These are phyloP conservation scores for Setipinna tenuifilis DNA, from an alignment of 2,797 vertebrate genomes.

Conservation along the genomic window DNA sequence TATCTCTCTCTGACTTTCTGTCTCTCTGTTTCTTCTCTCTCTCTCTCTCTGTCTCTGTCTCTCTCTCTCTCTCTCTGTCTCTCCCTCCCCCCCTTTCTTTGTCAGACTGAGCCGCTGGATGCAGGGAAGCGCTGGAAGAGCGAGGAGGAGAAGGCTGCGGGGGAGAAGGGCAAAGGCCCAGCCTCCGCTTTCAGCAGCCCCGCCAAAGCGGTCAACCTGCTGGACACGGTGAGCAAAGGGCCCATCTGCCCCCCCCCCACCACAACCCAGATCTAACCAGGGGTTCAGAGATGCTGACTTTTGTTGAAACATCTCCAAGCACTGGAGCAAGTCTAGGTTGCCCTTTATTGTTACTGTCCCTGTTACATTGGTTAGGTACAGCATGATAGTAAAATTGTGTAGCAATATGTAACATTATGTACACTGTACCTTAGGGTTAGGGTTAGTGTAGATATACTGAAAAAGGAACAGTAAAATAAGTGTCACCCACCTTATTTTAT, in stretches of 20 bases:
- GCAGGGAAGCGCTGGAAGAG: slow-evolving; percentile 78
- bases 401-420: too few relatives aligned
- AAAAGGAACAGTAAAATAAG: too few relatives aligned
- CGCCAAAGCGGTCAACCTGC: slow-evolving; percentile 79
- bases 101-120: slow-evolving; percentile 72
- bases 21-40: background rate
- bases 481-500: too few relatives aligned
- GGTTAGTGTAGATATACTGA: too few relatives aligned
- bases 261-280: too few relatives aligned
- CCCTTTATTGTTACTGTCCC: too few relatives aligned
- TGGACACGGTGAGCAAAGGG: slow-evolving; percentile 75
- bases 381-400: too few relatives aligned
- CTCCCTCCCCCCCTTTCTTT: slow-evolving; percentile 27
- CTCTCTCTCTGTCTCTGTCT: slow-evolving; percentile 12
- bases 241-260: background rate
- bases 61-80: background rate
- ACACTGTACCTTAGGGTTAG: too few relatives aligned
- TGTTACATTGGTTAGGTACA: too few relatives aligned
- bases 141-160: slow-evolving; percentile 64
- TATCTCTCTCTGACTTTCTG: background rate
- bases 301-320: too few relatives aligned
- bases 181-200: slow-evolving; percentile 71
- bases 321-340: too few relatives aligned
- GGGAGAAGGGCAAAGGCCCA: slow-evolving; percentile 50
- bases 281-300: too few relatives aligned